These are phyloP conservation scores for Lobophora halterata DNA, from an alignment of 2,888 invertebrate species.

Conservation along the genomic window DNA sequence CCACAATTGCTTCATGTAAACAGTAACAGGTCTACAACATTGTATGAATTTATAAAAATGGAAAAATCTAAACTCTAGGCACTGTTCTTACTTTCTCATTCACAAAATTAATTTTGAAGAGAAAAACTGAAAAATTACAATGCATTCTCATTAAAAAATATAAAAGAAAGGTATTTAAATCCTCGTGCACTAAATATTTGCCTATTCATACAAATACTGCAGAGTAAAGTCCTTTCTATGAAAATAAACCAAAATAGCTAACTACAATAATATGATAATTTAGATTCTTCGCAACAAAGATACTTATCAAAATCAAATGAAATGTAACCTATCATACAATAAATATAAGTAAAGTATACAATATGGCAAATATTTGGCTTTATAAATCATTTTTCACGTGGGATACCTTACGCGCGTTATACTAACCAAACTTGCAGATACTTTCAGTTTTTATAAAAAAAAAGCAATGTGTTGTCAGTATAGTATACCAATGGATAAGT, in stretches of 20 bases:
- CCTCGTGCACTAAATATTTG: constrained; percentile 73
- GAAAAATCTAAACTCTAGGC: constrained; percentile 68
- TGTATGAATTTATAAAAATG: constrained; percentile 60
- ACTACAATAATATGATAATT: constrained; percentile 23
- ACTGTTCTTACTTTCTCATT: constrained; percentile 59
- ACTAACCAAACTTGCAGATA: constrained; percentile 25
- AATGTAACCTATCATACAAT: constrained; percentile 52
- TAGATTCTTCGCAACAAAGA: constrained; percentile 35
- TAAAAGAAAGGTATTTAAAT: constrained; percentile 51
- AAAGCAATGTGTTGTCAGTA: constrained; percentile 18
- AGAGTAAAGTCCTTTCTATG: constrained; percentile 62
- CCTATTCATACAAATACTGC: constrained; percentile 63
- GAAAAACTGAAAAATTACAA: constrained; percentile 27
- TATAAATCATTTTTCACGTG: constrained; percentile 58
- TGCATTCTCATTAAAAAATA: constrained; percentile 50
- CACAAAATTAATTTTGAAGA: constrained; percentile 34
- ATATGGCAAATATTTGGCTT: constrained; percentile 79
- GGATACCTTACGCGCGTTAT: constrained; percentile 36
- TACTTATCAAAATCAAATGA: constrained; percentile 55
- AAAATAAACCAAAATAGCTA: constrained; percentile 31
- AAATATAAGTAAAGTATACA: constrained; percentile 71
- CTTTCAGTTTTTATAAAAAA: constrained; percentile 17
- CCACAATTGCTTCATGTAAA: constrained; percentile 62
- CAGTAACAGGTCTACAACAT: constrained; percentile 60
- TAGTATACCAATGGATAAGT: constrained; percentile 18